These are phyloP conservation scores for Sakesphorus luctuosus DNA, from an alignment of 2,113 vertebrate species.

Conservation along the genomic window DNA sequence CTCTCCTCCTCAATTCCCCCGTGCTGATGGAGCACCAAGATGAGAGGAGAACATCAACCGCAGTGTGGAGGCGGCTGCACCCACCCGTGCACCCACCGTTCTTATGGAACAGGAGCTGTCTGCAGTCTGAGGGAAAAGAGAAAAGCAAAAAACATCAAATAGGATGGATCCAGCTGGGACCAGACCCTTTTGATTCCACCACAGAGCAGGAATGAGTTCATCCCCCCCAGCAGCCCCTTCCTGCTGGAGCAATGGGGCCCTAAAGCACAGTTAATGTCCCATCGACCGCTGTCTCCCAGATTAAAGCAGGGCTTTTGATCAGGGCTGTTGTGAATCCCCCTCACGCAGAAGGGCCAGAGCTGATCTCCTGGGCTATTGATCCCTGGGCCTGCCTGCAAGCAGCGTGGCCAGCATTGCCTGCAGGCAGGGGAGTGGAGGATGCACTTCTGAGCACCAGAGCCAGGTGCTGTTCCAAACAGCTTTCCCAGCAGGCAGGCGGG, in stretches of 20 bases:
- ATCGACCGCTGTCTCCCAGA: slow-evolving; percentile 8
- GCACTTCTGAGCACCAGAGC: neutral
- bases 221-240: neutral
- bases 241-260: neutral
- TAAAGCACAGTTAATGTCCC: slow-evolving; percentile 27
- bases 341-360: neutral
- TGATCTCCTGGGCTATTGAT: neutral
- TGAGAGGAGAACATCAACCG: neutral
- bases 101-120: neutral
- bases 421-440: neutral
- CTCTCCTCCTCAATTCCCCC: rapidly evolving
- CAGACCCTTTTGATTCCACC: neutral
- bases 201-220: neutral
- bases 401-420: neutral
- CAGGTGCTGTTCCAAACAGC: neutral
- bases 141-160: neutral
- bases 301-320: slow-evolving; percentile 21
- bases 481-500: rapidly evolving
- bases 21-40: rapidly evolving
- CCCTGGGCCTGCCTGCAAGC: neutral
- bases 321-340: neutral
- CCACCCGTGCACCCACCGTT: rapidly evolving
- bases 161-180: neutral
- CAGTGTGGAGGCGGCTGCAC: rapidly evolving
- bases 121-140: neutral